Evolutionary conservation across 2,113 vertebrate species (phyloP).

Genomic region (Phalacrocorax aristotelis): DNA sequence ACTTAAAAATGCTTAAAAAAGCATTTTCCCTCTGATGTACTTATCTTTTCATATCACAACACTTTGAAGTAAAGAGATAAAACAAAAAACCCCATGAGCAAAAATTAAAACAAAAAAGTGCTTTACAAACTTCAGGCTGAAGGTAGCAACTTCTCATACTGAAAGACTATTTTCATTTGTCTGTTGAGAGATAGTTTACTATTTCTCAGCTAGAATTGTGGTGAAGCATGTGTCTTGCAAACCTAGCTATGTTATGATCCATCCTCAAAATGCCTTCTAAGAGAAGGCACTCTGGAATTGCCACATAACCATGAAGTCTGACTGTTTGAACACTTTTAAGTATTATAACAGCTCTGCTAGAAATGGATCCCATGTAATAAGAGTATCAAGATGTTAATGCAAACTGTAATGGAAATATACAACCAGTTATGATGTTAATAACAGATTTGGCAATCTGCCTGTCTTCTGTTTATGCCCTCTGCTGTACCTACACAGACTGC

Average conservation of each 20-base stretch:
- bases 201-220: neutral
- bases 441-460: rapidly evolving
- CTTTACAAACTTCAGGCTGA: neutral
- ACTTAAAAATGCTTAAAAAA: neutral
- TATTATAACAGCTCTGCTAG: neutral
- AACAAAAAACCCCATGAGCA: rapidly evolving
- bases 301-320: neutral
- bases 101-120: neutral
- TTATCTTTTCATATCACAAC: neutral
- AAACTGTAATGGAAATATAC: neutral
- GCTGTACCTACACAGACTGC: neutral
- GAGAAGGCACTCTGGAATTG: neutral
- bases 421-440: neutral
- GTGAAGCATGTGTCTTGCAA: neutral
- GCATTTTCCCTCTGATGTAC: neutral
- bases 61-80: neutral
- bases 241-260: neutral
- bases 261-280: neutral
- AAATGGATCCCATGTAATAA: neutral
- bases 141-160: neutral
- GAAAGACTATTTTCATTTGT: neutral
- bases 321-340: neutral
- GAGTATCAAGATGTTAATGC: neutral
- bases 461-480: neutral
- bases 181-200: neutral